Percentiles rank a stretch among this genome's conserved stretches.
Evolutionary conservation across 2,888 invertebrate genomes (phyloP).

Genomic region (Andricus curvator): DNA sequence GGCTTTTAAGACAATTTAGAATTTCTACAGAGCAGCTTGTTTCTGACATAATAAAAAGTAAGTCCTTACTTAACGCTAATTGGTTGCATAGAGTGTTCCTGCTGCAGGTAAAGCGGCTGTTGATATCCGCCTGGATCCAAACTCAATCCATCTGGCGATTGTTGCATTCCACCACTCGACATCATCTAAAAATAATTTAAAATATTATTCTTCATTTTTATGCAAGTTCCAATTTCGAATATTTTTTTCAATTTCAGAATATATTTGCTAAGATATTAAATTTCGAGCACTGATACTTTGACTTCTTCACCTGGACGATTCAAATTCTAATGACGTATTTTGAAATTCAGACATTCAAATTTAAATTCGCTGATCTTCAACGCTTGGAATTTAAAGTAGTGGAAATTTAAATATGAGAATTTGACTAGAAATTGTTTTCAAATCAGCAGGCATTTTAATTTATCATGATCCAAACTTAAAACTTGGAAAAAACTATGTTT

Average conservation of each 20-base stretch:
- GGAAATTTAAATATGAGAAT: too few species aligned
- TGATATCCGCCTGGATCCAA: slow-evolving; percentile 84
- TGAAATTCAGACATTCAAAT: too few species aligned
- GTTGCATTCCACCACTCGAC: slow-evolving; percentile 83
- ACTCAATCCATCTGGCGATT: slow-evolving; percentile 82
- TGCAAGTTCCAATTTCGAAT: background rate
- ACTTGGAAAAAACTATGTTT: background rate
- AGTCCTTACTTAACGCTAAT: slow-evolving; percentile 76
- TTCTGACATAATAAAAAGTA: slow-evolving; percentile 34
- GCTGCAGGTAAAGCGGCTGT: slow-evolving; percentile 85
- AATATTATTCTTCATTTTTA: background rate
- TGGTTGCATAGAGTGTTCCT: slow-evolving; percentile 79
- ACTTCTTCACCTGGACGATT: too few species aligned
- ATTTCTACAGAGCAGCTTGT: slow-evolving; percentile 31
- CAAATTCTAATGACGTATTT: too few species aligned
- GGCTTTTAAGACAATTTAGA: slow-evolving; percentile 35
- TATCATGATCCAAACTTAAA: too few species aligned
- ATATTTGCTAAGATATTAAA: too few species aligned
- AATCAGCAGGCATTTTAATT: too few species aligned
- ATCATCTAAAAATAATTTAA: slow-evolving; percentile 69
- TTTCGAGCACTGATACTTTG: too few species aligned
- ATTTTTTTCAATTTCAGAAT: too few species aligned
- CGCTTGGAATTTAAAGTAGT: too few species aligned
- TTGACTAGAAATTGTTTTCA: too few species aligned
- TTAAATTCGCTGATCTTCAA: too few species aligned